These are phyloP conservation scores for Carcina quercana DNA, from an alignment of 2,888 invertebrate genomes.

Conservation along the genomic window DNA sequence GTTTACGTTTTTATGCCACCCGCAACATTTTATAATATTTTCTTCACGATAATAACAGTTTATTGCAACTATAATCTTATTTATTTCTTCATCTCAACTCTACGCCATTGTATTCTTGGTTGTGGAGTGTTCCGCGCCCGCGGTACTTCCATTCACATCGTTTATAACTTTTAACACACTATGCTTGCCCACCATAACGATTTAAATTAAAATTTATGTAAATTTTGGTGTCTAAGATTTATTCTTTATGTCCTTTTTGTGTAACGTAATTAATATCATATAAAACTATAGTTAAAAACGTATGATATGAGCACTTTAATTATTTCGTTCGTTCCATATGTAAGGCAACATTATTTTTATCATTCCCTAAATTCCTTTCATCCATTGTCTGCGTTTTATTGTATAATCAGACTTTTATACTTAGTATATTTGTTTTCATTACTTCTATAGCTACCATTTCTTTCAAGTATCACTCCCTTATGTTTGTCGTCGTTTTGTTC, in stretches of 20 bases:
- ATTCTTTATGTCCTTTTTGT: constrained; percentile 4
- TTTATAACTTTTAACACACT: constrained; percentile 11
- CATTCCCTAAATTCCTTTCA: too few species aligned
- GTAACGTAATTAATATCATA: constrained; percentile 6
- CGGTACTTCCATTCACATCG: constrained; percentile 8
- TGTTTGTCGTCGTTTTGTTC: too few species aligned
- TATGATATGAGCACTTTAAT: too few species aligned
- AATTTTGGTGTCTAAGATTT: constrained; percentile 12
- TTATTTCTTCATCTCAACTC: not conserved
- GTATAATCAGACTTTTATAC: too few species aligned
- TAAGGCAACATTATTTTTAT: too few species aligned
- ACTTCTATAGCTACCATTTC: too few species aligned
- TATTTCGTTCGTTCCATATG: too few species aligned
- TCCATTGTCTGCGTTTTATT: too few species aligned
- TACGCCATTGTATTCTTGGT: constrained; percentile 1
- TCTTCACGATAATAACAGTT: not conserved
- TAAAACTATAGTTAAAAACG: too few species aligned
- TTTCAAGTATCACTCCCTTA: too few species aligned
- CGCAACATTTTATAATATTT: not conserved
- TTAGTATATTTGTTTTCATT: too few species aligned
- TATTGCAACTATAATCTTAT: not conserved
- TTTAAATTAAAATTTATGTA: constrained; percentile 20
- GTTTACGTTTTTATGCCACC: not conserved
- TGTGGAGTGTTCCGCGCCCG: too few species aligned
- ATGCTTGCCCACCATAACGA: constrained; percentile 10